phyloP scores from a whole-genome alignment of 2,113 vertebrate species.

The Osmerus eperlanus region DNA sequence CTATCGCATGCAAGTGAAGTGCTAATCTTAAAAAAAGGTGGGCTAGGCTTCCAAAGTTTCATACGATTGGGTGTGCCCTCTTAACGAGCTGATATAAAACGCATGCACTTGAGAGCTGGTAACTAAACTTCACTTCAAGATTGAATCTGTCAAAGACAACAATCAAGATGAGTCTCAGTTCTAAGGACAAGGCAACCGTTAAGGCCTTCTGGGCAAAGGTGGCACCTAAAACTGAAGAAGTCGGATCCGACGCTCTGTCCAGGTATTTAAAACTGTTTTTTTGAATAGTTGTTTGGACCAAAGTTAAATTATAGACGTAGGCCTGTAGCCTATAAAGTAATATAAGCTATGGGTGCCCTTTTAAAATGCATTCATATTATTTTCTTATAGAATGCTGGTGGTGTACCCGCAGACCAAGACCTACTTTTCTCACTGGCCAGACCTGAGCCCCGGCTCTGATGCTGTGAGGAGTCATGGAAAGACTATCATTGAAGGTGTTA shows the following conservation, averaged over 20 bases:
- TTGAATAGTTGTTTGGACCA: too few relatives aligned
- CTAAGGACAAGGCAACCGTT: slow-evolving; percentile 64
- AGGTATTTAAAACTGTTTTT: slow-evolving; percentile 64
- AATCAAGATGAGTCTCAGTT: slow-evolving; percentile 70
- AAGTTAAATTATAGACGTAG: too few relatives aligned
- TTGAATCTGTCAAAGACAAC: background rate
- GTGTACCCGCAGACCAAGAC: slow-evolving; percentile 70
- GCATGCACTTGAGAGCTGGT: too few relatives aligned
- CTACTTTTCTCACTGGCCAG: slow-evolving; percentile 74
- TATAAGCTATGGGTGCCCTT: too few relatives aligned
- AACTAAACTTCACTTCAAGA: too few relatives aligned
- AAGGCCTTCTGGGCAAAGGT: slow-evolving; percentile 67
- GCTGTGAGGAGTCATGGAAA: slow-evolving; percentile 67
- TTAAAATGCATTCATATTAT: too few relatives aligned
- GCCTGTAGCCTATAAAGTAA: too few relatives aligned
- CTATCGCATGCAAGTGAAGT: too few relatives aligned
- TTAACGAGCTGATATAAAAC: too few relatives aligned
- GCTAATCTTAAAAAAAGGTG: too few relatives aligned
- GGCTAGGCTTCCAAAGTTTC: too few relatives aligned
- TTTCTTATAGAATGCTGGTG: background rate
- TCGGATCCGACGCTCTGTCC: slow-evolving; percentile 67
- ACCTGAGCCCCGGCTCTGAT: slow-evolving; percentile 49
- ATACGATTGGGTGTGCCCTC: too few relatives aligned
- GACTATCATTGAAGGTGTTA: slow-evolving; percentile 55
- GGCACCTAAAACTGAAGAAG: slow-evolving; percentile 15